Base-by-base conservation (phyloP, 1,140 invertebrate species). In the Trichomalopsis sarcophagae region DNA sequence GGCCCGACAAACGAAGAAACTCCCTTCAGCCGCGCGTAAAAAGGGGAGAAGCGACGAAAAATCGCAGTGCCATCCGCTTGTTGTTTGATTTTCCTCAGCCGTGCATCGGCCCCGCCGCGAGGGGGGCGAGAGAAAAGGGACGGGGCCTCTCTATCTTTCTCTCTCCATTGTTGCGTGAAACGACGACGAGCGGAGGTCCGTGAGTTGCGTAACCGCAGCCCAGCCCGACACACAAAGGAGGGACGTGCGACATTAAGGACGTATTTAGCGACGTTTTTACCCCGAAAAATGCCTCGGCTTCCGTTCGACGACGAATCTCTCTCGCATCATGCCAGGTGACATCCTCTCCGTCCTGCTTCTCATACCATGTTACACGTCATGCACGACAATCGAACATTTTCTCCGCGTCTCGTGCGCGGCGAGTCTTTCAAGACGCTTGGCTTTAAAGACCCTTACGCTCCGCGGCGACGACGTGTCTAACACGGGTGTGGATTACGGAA, bases 231-330 rank as follows among this genome's bases (percentile, higher is more conserved):
- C 83, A 86, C 87, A 81, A 75, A 86, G 82, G 85, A 76, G 82
- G 81, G 69, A 74, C 74, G 75, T 82, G 81, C 82, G 88, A 87
- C 88, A 91, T 90, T 91, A 92, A 92, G 87, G 87, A 90, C 84
- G 90, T 91, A 90, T 93, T 92, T 92, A 92, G 90, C 90, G 87
- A 90, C 86, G 89, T 91, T 87, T 89, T 89, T 36, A 85, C 87
- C 86, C 84, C 88, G 85, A 87, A 89, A 87, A 73, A 50, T 23
- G 81, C 6, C 40, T 50, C 13, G 40, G 40, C 17, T 62, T 40
- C 21, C 21, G 73, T 77, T 77, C 74, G 73, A 78, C 9, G 77
- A 84, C 9, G 77, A 84, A 78, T 79, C 76, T 84, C 76, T 68
- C 10, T 6, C 5, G 33, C 33, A 6, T 36, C 33, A 36, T 3